Evolutionary conservation across 2,888 invertebrate genomes (phyloP), one percentile per base, ranked within the genome.

Genomic region (Leucophenga montana): DNA sequence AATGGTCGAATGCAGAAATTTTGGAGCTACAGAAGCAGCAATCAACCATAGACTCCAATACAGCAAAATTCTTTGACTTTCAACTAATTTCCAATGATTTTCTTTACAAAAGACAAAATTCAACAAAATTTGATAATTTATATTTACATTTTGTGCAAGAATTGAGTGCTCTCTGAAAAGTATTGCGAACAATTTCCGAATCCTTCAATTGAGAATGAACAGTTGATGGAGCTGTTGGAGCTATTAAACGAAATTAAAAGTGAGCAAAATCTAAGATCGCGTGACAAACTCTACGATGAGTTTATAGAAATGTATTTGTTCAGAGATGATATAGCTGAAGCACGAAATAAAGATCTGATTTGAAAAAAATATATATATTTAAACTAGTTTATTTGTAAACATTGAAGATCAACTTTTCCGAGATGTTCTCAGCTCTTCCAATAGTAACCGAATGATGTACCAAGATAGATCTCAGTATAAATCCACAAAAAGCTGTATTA

Each of bases 251-350:
- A 78, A 62, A 79, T 79, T 44, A 57, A 72, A 1, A 74, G 74
- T 1, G 79, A 78, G 46, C 59, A 56, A 22, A 70, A 77, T 9
- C 48, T 79, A 22, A 67, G 68, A 13, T 75, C 74, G 61, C 76
- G 73, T 65, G 79, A 79, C 68, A 79, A 79, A 73, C 66, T 79
- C 4, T 79, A 77, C 56, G 79, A 79, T 71, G 79, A 79, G 68
- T 79, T 79, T 66, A 79, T 79, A 71, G 79, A 77, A 64, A 77
- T 73, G 74, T 79, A 73, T 72, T 69, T 79, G 33, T 79, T 79
- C 54, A 76, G 75, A 57, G 53, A 62, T 9, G 67, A 68, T 27
- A 57, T 57, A 13, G 65, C 67, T 22, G 22, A 50, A 1, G 13
- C 66, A 20, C 62, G 72, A 50, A 71, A 70, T 64, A 71, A 71